Evolutionary conservation across 2,888 invertebrate species (phyloP).

Genomic region (Notodonta dromedarius): DNA sequence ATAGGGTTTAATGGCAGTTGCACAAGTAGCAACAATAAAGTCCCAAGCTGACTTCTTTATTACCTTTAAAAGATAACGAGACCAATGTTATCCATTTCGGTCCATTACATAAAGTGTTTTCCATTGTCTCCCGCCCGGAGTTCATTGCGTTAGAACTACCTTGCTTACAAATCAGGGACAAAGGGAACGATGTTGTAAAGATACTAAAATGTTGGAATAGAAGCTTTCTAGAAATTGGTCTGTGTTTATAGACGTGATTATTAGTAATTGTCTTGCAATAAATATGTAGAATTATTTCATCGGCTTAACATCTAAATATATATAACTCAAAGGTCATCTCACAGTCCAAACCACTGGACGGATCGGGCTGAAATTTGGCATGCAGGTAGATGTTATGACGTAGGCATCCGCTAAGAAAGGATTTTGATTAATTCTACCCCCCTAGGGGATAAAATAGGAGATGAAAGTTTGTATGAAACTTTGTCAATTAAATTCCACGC

Average conservation of each 20-base stretch:
- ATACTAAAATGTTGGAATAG: slow-evolving; percentile 20
- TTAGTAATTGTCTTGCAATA: background rate
- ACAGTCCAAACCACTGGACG: too few relatives aligned
- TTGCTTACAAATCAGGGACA: slow-evolving; percentile 33
- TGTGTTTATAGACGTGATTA: background rate
- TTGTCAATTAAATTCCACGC: too few relatives aligned
- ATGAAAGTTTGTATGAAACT: too few relatives aligned
- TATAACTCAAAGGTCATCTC: too few relatives aligned
- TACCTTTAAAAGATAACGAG: slow-evolving; percentile 68
- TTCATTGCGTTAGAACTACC: slow-evolving; percentile 42
- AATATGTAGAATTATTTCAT: background rate
- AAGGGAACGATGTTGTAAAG: slow-evolving; percentile 27
- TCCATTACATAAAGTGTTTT: slow-evolving; percentile 74
- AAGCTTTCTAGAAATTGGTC: slow-evolving; percentile 17
- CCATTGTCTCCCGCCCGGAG: slow-evolving; percentile 57
- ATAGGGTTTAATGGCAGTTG: slow-evolving; percentile 48
- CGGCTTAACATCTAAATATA: too few relatives aligned
- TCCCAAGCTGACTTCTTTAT: slow-evolving; percentile 70
- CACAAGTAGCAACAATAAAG: slow-evolving; percentile 67
- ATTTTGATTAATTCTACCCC: too few relatives aligned
- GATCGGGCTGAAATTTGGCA: too few relatives aligned
- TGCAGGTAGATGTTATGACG: too few relatives aligned
- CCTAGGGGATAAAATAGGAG: too few relatives aligned
- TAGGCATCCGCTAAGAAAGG: too few relatives aligned
- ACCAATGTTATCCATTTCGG: slow-evolving; percentile 65